Evolutionary conservation across 1,140 invertebrate genomes (phyloP).

Genomic region (Zaprionus africanus): DNA sequence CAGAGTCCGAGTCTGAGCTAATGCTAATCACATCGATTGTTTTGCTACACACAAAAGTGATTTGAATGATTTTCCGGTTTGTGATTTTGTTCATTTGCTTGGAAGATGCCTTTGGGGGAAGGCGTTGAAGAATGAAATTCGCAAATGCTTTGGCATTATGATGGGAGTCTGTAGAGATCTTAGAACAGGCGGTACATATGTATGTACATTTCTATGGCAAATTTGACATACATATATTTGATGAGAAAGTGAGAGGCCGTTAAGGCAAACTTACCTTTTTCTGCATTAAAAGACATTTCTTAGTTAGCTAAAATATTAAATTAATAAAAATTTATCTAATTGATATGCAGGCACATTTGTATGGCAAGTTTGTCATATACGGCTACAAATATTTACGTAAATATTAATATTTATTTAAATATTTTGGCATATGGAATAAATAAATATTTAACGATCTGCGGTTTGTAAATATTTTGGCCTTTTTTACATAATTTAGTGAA

Average conservation of each 20-base stretch:
- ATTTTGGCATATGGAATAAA: too few species aligned
- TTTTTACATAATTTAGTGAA: too few species aligned
- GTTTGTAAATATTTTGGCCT: too few species aligned
- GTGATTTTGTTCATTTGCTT: not conserved
- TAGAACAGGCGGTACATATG: too few species aligned
- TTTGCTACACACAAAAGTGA: not conserved
- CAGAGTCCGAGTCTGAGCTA: not conserved
- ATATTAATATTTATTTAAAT: too few species aligned
- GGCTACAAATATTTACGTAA: too few species aligned
- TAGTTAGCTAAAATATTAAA: too few species aligned
- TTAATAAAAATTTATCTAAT: too few species aligned
- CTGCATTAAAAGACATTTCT: too few species aligned
- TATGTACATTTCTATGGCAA: not conserved
- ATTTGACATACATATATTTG: not conserved
- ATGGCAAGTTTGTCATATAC: not conserved
- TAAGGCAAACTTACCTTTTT: not conserved
- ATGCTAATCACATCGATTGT: slow-evolving; percentile 15
- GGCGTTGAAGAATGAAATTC: not conserved
- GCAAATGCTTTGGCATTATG: not conserved
- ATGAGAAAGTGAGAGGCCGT: not conserved
- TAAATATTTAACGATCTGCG: too few species aligned
- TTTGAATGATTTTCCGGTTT: slow-evolving; percentile 1
- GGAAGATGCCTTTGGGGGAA: not conserved
- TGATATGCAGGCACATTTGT: not conserved
- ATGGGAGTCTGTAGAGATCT: not conserved